Base-by-base conservation (phyloP, 92 coral and sea anemone species). In the Chrysogorgia sp. region DNA sequence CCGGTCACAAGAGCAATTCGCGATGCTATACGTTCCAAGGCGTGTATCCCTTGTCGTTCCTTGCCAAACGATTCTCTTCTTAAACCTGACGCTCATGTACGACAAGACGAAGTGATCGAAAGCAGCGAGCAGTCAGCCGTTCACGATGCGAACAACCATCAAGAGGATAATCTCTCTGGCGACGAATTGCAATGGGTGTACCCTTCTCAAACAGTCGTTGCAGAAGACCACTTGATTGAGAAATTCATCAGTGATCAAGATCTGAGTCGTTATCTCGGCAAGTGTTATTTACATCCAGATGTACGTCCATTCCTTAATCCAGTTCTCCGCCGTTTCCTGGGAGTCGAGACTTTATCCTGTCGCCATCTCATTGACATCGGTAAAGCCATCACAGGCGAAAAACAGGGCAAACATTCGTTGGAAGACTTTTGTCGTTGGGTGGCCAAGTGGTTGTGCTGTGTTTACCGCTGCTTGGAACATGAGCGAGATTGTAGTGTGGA, bases 401-500 rank as follows among this genome's bases (percentile, higher is more conserved):
- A 25, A 9, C 40, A 14, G 5, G 32, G 34, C 34, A 28, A 21
- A 15, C 21, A 10, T 43, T 23, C 21, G 26, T 43, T 47, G 10
- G 58, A 68, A 22, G 40, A 45, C 2, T 47, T 68, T 22, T 10
- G 40, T 22, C 30, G 13, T 43, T 92, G 97, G 97, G 74, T 86
- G 43, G 96, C 97, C 21, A 79, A 80, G 9, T 92, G 96, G 97
- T 60, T 92, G 64, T 88, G 88, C 74, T 83, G 97, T 71, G 81
- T 92, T 74, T 84, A 88, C 56, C 84, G 92, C 26, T 83, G 96
- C 37, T 82, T 92, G 67, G 92, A 90, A 43, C 91, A 84, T 43
- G 97, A 92, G 80, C 92, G 87, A 21, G 88, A 90, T 58, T 88
- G 97, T 65, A 92, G 96, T 62, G 81, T 82, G 14, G 96, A 88